phyloP scores from a whole-genome alignment of 1,140 invertebrate species.

The Leptopilina clavipes region DNA sequence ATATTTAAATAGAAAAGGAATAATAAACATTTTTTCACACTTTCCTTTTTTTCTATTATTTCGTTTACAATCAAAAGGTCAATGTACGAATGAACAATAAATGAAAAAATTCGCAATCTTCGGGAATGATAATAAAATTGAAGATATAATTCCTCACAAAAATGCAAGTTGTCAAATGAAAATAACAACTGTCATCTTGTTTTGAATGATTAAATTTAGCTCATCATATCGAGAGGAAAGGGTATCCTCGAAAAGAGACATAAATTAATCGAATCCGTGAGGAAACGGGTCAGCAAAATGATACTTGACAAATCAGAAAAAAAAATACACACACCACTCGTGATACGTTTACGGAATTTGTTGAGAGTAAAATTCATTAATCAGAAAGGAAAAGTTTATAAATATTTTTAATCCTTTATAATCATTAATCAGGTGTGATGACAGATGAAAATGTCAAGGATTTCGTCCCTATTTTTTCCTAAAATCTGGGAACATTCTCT shows the following conservation, averaged over 20 bases:
- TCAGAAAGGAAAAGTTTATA: neutral
- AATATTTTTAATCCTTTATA: neutral
- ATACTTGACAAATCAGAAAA: constrained; percentile 14
- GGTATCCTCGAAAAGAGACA: neutral
- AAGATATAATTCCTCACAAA: neutral
- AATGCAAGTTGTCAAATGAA: neutral
- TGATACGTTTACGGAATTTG: neutral
- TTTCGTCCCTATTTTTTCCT: neutral
- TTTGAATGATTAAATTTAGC: neutral
- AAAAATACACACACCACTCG: neutral
- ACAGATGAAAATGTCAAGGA: constrained; percentile 10
- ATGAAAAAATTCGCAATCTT: neutral
- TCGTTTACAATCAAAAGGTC: neutral
- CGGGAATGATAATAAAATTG: neutral
- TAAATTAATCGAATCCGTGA: constrained; percentile 30
- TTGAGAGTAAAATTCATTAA: neutral
- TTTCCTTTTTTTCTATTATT: too few relatives aligned
- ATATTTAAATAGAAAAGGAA: too few relatives aligned
- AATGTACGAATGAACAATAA: neutral
- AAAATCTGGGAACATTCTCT: neutral
- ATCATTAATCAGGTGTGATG: neutral
- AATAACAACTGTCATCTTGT: neutral
- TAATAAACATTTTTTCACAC: too few relatives aligned
- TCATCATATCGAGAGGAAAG: neutral
- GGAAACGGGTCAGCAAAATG: neutral